These are phyloP conservation scores for Eumeta japonica DNA, from an alignment of 1,140 invertebrate genomes.

Conservation along the genomic window DNA sequence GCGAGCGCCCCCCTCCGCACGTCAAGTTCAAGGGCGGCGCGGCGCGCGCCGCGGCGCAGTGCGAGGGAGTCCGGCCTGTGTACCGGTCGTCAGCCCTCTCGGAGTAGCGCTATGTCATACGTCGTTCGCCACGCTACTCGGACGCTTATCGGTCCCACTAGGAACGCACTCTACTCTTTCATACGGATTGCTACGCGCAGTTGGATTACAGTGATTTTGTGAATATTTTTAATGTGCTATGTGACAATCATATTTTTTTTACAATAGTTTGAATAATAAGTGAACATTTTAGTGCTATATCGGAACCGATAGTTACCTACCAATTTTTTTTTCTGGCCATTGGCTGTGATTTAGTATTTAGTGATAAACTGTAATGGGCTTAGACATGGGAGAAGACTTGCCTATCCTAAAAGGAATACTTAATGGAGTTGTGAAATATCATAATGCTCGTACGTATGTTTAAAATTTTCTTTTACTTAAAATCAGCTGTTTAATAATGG, in stretches of 20 bases:
- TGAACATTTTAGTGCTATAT: neutral
- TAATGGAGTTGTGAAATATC: slow-evolving; percentile 83
- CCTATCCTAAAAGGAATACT: slow-evolving; percentile 85
- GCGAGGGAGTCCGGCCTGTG: slow-evolving; percentile 56
- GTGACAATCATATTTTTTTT: slow-evolving; percentile 40
- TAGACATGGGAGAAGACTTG: slow-evolving; percentile 79
- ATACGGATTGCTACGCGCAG: slow-evolving; percentile 9
- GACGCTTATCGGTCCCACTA: slow-evolving; percentile 37
- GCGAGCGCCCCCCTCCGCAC: slow-evolving; percentile 37
- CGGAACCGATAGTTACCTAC: slow-evolving; percentile 39
- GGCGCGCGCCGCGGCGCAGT: slow-evolving; percentile 63
- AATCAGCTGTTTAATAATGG: too few species aligned
- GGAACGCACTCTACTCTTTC: slow-evolving; percentile 17
- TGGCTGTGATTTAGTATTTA: slow-evolving; percentile 50
- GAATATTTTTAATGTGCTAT: slow-evolving; percentile 33
- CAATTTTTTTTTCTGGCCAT: slow-evolving; percentile 43
- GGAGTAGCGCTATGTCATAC: slow-evolving; percentile 42
- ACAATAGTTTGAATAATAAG: neutral
- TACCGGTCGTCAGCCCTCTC: slow-evolving; percentile 58
- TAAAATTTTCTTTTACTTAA: too few species aligned
- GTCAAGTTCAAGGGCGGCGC: slow-evolving; percentile 73
- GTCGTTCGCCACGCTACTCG: too few species aligned
- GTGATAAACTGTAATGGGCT: slow-evolving; percentile 51
- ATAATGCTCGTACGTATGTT: slow-evolving; percentile 83
- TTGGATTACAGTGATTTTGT: slow-evolving; percentile 48